A percentile compares a stretch with the other conserved stretches of the same genome.
Evolutionary conservation across 2,113 vertebrate species (phyloP).

Genomic region (Varanus komodoensis): DNA sequence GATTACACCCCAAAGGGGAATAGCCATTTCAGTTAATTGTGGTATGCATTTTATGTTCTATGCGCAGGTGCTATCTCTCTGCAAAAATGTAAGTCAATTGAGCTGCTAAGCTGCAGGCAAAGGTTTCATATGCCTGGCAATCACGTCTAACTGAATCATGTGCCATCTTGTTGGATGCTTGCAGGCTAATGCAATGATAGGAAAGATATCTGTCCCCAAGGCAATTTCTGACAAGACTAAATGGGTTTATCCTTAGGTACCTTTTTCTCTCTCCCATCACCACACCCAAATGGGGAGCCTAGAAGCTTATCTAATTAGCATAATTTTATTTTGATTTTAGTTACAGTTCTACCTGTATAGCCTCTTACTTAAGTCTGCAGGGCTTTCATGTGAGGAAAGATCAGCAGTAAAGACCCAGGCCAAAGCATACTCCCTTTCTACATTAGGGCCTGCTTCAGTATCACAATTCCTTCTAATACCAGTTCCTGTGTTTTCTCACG

Average conservation of each 20-base stretch:
- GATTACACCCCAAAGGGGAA: background rate
- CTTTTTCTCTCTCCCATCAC: background rate
- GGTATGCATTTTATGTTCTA: background rate
- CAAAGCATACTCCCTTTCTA: too few species aligned
- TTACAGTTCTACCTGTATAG: background rate
- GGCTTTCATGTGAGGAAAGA: background rate
- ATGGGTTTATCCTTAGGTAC: background rate
- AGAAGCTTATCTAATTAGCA: background rate
- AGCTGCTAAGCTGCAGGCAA: conserved; percentile 10
- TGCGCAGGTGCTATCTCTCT: background rate
- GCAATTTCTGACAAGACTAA: conserved; percentile 6
- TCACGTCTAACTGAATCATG: conserved; percentile 5
- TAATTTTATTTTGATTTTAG: background rate
- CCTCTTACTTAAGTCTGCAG: background rate
- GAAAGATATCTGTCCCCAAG: background rate
- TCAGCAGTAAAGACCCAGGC: background rate
- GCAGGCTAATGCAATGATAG: background rate
- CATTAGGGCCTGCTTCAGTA: too few species aligned
- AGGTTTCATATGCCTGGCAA: background rate
- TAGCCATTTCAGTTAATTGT: background rate
- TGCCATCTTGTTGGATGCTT: conserved; percentile 10
- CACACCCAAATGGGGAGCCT: background rate
- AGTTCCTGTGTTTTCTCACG: too few species aligned
- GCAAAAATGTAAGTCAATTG: background rate
- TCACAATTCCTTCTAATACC: too few species aligned